phyloP scores from a whole-genome alignment of 1,140 invertebrate genomes.

The Acyrthosiphon pisum region DNA sequence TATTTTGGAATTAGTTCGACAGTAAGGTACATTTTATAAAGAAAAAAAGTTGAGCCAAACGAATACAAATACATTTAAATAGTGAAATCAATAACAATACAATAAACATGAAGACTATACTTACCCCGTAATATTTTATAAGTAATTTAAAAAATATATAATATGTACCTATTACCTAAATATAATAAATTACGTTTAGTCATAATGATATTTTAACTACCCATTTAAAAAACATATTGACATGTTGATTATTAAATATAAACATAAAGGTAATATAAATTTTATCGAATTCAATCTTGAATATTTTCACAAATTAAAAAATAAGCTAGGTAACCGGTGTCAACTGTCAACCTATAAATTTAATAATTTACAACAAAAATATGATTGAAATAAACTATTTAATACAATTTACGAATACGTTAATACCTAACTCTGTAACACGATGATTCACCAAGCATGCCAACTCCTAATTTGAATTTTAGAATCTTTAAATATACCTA shows the following conservation, averaged over 20 bases:
- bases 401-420: too few relatives aligned
- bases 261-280: too few relatives aligned
- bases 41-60: not conserved
- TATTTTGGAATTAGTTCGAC: not conserved
- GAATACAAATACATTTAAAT: not conserved
- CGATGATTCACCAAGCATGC: too few relatives aligned
- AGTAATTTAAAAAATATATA: not conserved
- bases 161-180: too few relatives aligned
- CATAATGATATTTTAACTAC: too few relatives aligned
- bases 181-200: not conserved
- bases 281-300: not conserved
- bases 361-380: too few relatives aligned
- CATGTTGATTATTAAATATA: not conserved
- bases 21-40: not conserved
- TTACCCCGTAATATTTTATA: not conserved
- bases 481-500: too few relatives aligned
- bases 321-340: not conserved
- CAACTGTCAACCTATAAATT: too few relatives aligned
- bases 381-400: too few relatives aligned
- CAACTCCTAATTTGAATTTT: too few relatives aligned
- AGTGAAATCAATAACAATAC: not conserved
- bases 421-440: too few relatives aligned
- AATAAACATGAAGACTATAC: not conserved
- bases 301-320: not conserved
- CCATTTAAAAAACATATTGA: not conserved